Base-by-base conservation (phyloP, 2,113 vertebrate genomes). In the Sturnus vulgaris region DNA sequence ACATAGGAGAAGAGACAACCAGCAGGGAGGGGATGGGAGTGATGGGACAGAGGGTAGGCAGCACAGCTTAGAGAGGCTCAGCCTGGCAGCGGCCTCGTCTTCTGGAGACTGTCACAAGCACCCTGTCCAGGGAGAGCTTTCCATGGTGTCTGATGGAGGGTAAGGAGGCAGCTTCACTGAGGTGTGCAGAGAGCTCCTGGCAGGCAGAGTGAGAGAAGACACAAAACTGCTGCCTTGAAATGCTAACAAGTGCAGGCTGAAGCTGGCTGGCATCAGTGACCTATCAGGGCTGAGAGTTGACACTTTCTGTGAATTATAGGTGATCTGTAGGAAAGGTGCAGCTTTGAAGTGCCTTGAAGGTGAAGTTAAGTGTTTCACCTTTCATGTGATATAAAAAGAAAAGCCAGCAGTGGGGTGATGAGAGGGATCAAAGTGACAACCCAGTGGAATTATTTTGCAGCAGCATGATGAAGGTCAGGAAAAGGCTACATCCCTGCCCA, bases 261-360 rank as follows among this genome's bases (percentile, higher is more conserved):
- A 81, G 75, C 66, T 63, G 75, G 46, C 66, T 73, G 76, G 30
- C 75, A 72, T 66, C 88, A 61, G 92, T 92, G 93, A 93, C 95
- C 92, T 57, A 21, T 28, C 39, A 81, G 42, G 76, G 52, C 47
- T 83, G 22, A 42, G 80, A 93, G 64, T n/a, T 95, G 88, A 90
- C 91, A 93, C 52, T 60, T 83, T 14, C 59, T 83, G 82, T 86
- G 91, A 92, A 81, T 93, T 90, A 83, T n/a, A 88, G 88, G 82
- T 78, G 94, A 93, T 94, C 88, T 78, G 42, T 44, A 66, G 86
- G 92, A 76, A 95, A 82, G 42, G 42, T 50, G 37, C 30, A 77
- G 70, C 89, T 94, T 94, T 95, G 92, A 95, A 96, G 52, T 20
- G 5, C 61, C 63, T 94, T 94, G 83, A 94, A 92, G 87, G 66